Conservation (phyloP, 2,797 vertebrate species). For the Chiloscyllium punctatum region DNA sequence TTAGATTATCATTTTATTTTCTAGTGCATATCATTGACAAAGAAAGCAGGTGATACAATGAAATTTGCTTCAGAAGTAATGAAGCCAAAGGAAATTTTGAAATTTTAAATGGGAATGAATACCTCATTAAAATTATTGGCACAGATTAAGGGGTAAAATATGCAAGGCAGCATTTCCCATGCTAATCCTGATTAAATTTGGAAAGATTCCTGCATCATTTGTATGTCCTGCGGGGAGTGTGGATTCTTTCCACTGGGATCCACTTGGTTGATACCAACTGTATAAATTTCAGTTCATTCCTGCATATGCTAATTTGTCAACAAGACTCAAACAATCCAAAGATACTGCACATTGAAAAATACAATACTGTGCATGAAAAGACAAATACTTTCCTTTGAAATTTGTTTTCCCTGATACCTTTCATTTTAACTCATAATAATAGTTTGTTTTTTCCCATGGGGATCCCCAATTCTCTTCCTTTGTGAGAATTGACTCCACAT, state of each 20-base stretch:
- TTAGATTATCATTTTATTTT: not conserved
- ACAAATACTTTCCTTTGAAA: not conserved
- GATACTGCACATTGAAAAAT: not conserved
- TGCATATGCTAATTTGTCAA: constrained; percentile 3
- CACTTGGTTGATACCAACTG: not conserved
- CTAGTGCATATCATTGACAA: not conserved
- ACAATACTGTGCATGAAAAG: not conserved
- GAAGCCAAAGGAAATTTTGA: constrained; percentile 12
- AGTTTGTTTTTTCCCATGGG: not conserved
- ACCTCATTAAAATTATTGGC: constrained; percentile 28
- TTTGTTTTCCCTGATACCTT: not conserved
- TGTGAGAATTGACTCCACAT: not conserved
- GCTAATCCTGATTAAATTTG: constrained; percentile 23
- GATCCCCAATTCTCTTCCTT: not conserved
- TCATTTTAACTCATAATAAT: not conserved
- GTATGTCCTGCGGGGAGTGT: not conserved
- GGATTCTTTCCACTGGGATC: not conserved
- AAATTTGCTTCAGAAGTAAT: constrained; percentile 18
- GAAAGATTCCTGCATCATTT: constrained; percentile 12
- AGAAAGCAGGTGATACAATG: not conserved
- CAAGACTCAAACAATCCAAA: not conserved
- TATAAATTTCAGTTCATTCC: not conserved
- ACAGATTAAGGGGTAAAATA: constrained; percentile 15
- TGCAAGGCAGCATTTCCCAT: not conserved
- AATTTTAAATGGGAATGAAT: constrained; percentile 23